Conservation (phyloP, 1,140 invertebrate genomes). For the Calliopsis andreniformis region DNA sequence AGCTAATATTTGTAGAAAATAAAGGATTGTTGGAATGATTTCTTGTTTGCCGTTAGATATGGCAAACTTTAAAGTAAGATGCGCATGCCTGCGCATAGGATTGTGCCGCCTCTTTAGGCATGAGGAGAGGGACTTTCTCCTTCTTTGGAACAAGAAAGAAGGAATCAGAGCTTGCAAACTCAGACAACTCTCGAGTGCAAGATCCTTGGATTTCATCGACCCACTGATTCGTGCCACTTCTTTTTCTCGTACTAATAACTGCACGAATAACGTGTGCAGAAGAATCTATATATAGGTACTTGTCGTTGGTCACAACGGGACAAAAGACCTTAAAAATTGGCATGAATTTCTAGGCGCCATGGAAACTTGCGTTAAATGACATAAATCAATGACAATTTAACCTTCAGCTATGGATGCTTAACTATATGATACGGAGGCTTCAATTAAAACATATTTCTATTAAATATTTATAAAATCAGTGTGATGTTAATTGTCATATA, state of each 20-base stretch:
- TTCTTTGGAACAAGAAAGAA: conserved; percentile 42
- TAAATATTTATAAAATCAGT: too few species aligned
- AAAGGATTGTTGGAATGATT: too few species aligned
- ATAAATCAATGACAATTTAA: too few species aligned
- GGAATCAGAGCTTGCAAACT: conserved; percentile 61
- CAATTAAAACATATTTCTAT: too few species aligned
- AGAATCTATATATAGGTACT: conserved; percentile 10
- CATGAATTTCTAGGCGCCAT: too few species aligned
- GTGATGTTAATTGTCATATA: too few species aligned
- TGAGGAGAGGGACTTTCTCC: conserved; percentile 52
- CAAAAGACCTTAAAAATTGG: too few species aligned
- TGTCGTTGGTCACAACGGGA: too few species aligned
- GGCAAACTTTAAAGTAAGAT: neutral
- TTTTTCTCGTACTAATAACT: conserved; percentile 45
- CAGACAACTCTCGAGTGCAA: conserved; percentile 57
- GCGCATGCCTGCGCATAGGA: neutral
- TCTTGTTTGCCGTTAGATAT: neutral
- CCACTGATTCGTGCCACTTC: conserved; percentile 62
- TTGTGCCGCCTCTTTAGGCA: neutral
- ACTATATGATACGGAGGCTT: too few species aligned
- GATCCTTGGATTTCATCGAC: conserved; percentile 58
- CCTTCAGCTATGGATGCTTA: too few species aligned
- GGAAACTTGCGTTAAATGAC: too few species aligned
- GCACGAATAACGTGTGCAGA: neutral
- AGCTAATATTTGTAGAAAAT: too few species aligned